These are phyloP conservation scores for Piezodorus guildinii DNA, from an alignment of 1,140 invertebrate species.

Conservation along the genomic window DNA sequence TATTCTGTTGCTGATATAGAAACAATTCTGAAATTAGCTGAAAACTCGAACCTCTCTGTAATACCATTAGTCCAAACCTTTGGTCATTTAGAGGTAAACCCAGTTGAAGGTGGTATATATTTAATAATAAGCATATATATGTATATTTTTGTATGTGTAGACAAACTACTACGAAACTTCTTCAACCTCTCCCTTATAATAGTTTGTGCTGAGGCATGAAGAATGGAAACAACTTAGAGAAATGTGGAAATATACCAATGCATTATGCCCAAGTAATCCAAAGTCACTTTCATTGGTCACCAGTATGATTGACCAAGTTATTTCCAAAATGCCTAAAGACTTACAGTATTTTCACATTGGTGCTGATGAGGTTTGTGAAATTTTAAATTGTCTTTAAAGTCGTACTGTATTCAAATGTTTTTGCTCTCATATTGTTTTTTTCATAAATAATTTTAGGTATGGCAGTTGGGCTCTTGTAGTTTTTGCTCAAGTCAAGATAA, in stretches of 20 bases:
- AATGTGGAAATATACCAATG: constrained; percentile 60
- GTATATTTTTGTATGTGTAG: background rate
- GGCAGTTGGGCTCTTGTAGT: constrained; percentile 66
- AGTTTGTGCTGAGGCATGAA: constrained; percentile 70
- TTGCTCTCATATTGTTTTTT: too few species aligned
- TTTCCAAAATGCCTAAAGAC: constrained; percentile 39
- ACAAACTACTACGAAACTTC: constrained; percentile 15
- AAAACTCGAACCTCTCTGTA: constrained; percentile 54
- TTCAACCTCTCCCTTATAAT: constrained; percentile 25
- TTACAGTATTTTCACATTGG: constrained; percentile 65
- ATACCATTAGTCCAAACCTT: constrained; percentile 93
- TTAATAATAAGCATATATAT: too few species aligned
- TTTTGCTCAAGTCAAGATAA: constrained; percentile 48
- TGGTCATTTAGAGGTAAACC: constrained; percentile 69
- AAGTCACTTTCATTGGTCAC: constrained; percentile 46
- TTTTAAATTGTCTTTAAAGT: background rate
- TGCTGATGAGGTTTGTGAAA: constrained; percentile 53
- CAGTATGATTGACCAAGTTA: constrained; percentile 45
- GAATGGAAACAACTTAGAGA: constrained; percentile 68
- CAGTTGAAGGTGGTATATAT: constrained; percentile 2
- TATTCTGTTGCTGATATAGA: constrained; percentile 47
- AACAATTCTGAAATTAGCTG: constrained; percentile 45
- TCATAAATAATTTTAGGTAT: constrained; percentile 36
- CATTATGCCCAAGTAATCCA: constrained; percentile 63
- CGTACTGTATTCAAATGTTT: too few species aligned